Conservation (phyloP, 2,113 vertebrate genomes). For the Pseudopipra pipra region DNA sequence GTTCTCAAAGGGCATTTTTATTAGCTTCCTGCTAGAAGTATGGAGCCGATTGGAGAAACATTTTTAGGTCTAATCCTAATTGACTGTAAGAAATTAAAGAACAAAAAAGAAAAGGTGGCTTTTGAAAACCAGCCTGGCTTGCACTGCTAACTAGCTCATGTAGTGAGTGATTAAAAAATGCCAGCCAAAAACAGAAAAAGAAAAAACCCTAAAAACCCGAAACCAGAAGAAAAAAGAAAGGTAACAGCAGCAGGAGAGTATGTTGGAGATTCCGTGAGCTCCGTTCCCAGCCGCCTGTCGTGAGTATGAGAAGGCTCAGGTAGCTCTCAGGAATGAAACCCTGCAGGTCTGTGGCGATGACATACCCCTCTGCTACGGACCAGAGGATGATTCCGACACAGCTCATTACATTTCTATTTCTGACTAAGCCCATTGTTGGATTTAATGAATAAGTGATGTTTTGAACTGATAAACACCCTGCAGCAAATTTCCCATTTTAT, state of each 20-base stretch:
- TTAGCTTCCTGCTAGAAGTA: not conserved
- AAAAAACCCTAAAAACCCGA: not conserved
- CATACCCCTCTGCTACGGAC: not conserved
- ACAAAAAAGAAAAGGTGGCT: not conserved
- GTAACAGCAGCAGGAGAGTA: not conserved
- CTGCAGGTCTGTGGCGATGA: slow-evolving; percentile 21
- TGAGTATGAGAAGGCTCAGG: not conserved
- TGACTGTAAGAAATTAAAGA: not conserved
- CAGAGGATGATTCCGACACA: not conserved
- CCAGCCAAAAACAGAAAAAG: not conserved
- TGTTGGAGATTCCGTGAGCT: not conserved
- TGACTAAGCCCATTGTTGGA: slow-evolving; percentile 15
- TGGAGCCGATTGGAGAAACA: not conserved
- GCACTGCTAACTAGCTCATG: not conserved
- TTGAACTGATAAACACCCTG: slow-evolving; percentile 20
- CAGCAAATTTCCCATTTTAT: not conserved
- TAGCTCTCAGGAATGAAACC: slow-evolving; percentile 35
- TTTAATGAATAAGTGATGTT: slow-evolving; percentile 49
- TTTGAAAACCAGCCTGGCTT: not conserved
- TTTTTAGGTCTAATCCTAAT: not conserved
- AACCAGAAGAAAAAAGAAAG: not conserved
- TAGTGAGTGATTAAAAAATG: not conserved
- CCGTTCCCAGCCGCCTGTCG: rapidly evolving
- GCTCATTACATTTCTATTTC: slow-evolving; percentile 13
- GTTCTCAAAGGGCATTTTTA: not conserved